Conservation (phyloP, 2,888 invertebrate species). For the Synanthedon formicaeformis region DNA sequence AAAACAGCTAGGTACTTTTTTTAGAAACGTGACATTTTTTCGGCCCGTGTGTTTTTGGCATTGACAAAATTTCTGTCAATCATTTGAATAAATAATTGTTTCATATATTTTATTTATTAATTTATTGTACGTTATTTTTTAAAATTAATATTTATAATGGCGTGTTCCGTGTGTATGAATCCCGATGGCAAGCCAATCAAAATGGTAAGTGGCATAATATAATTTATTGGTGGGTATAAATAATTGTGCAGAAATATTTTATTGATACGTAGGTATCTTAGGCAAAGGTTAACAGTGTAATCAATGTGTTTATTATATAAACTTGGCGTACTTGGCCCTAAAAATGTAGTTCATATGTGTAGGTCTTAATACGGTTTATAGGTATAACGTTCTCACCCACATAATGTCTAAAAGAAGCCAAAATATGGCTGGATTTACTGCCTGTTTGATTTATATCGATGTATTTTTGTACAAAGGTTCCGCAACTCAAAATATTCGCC, state of each 20-base stretch:
- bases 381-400: too few relatives aligned
- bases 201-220: slow-evolving; percentile 30
- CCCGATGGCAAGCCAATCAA: slow-evolving; percentile 30
- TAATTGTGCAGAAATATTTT: too few relatives aligned
- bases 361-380: too few relatives aligned
- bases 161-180: slow-evolving; percentile 38
- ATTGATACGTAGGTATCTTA: too few relatives aligned
- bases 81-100: slow-evolving; percentile 1
- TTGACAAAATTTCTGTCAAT: background rate
- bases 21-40: background rate
- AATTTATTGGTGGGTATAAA: background rate
- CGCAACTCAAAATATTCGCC: too few relatives aligned
- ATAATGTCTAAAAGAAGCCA: too few relatives aligned
- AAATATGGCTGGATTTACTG: too few relatives aligned
- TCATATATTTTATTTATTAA: slow-evolving; percentile 3
- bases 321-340: background rate
- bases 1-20: background rate
- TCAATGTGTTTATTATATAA: background rate
- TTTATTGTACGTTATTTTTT: slow-evolving; percentile 9
- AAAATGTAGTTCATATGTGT: too few relatives aligned
- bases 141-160: slow-evolving; percentile 23
- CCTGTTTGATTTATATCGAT: too few relatives aligned
- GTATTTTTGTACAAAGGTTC: too few relatives aligned
- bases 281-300: too few relatives aligned
- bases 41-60: background rate